Evolutionary conservation across 2,888 invertebrate genomes (phyloP), one percentile per base, ranked within the genome.

Genomic region (Ganaspis brasiliensis): DNA sequence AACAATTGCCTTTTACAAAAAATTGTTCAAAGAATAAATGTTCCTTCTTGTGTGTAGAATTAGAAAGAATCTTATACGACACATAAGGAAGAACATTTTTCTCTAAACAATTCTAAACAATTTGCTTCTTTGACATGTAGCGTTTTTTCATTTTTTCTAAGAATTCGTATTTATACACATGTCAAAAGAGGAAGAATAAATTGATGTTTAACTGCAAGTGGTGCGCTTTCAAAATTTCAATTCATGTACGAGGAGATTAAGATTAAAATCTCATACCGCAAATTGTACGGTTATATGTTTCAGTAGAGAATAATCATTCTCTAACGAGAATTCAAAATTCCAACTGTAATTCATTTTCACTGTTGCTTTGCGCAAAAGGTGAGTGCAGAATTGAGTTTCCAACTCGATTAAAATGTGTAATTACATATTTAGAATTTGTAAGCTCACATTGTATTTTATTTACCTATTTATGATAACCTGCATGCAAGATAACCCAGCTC

Each of bases 221-320:
- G 19, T 19, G 16, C 19, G 52, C 52, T 52, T 63, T 21, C 2
- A 37, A 16, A 52, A 52, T 52, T 52, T 63, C 12, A 14, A 37
- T 19, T 21, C 21, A 37, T 40, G 10, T 21, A 37, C 6, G 8
- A 21, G 35, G 40, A 63, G 21, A 21, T 63, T 63, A 37, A 37
- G 40, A 40, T 63, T 63, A 63, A 63, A 63, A 63, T 63, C 63
- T 63, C 40, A 40, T 63, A 21, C 37, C 37, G 63, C 63, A 40
- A 63, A 63, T 63, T 63, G 19, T 37, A 2, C 3, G 12, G 5
- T 31, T 21, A 12, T 19, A 19, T 14, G 21, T 19, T 5, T 5
- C 12, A 19, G 10, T 26, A 9, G 35, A 35, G 59, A 35, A 61
- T 61, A 16, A 61, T 35, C 14, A 37, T 61, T 37, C 61, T 35